A percentile compares a stretch with the other conserved stretches of the same genome.
phyloP scores from a whole-genome alignment of 2,113 vertebrate genomes.

The Mystacornis crossleyi region DNA sequence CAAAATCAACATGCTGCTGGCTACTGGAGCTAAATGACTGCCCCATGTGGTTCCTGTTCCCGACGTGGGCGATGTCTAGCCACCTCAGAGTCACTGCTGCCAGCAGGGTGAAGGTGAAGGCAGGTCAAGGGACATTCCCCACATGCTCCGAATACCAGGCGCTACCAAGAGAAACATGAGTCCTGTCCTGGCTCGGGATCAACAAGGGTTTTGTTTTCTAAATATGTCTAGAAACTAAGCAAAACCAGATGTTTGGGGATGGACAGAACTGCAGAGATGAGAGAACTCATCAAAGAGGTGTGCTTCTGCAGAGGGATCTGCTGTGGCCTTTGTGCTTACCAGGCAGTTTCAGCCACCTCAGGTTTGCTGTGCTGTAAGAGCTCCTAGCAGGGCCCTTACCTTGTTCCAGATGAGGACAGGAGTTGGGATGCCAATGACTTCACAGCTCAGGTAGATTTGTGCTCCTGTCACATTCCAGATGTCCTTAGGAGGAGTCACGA shows the following conservation, averaged over 20 bases:
- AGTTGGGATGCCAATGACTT: conserved; percentile 91
- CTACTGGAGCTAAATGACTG: background rate
- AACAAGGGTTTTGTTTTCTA: background rate
- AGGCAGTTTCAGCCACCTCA: background rate
- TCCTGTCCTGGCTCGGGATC: background rate
- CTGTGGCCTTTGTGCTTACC: background rate
- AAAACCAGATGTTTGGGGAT: background rate
- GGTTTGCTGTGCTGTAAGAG: background rate
- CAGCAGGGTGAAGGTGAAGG: background rate
- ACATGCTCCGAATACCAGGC: background rate
- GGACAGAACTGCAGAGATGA: background rate
- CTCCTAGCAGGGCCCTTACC: conserved; percentile 60
- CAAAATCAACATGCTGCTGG: background rate
- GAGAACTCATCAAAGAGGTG: background rate
- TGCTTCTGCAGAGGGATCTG: background rate
- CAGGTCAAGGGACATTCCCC: background rate
- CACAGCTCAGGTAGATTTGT: conserved; percentile 92
- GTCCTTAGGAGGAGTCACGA: conserved; percentile 88
- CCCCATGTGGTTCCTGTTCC: background rate
- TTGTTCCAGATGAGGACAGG: conserved; percentile 94
- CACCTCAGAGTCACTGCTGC: background rate
- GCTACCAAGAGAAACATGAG: background rate
- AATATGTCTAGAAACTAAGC: background rate
- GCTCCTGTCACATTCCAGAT: conserved; percentile 90
- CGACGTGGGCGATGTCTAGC: background rate